Base-by-base conservation (phyloP, 2,888 invertebrate species). In the Poecilus cupreus region DNA sequence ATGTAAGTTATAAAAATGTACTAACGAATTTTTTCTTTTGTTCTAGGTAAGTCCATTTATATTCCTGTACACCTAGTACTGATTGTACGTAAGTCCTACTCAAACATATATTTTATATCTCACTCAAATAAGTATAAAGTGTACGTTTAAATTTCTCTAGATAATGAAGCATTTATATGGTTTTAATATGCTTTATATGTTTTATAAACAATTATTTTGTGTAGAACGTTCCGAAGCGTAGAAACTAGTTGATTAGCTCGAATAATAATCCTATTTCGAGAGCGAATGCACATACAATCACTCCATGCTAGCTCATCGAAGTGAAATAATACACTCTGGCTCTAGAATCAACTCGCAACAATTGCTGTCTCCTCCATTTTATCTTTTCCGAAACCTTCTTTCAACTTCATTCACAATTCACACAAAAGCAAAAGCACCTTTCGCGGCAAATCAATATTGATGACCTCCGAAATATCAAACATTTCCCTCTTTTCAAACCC, bases 261-360 rank as follows among this genome's bases (percentile, higher is more conserved):
- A 68, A 68, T 68, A 68, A 68, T 68, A 68, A 68, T 68, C 64
- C 18, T 68, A 37, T 68, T 68, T 68, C 3, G 37, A 68, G 37
- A 68, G 18, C 16, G 37, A 68, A 32, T 68, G 37, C 64, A 68
- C 64, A 68, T 37, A 68, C 64, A 68, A 68, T 68, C 64, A 68
- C 64, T 37, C 37, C 16, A 37, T 26, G 64, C 18, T 64, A 32
- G 37, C 0, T 13, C 32, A 32, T 32, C 32, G n/a, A 16, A 68
- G 37, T 68, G 64, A 68, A 20, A 68, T 68, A 68, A 68, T 32
- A 37, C 18, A 68, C 64, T 68, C 37, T 68, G 64, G 64, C 37
- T 37, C 64, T 18, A 37, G 16, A 37, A 32, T 32, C 32, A 32
- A 32, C 32, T 68, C 37, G 37, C n/a, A 32, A 68, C 37, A 68